Conservation (phyloP, 92 coral and sea anemone genomes). For the Phymanthus crucifer region DNA sequence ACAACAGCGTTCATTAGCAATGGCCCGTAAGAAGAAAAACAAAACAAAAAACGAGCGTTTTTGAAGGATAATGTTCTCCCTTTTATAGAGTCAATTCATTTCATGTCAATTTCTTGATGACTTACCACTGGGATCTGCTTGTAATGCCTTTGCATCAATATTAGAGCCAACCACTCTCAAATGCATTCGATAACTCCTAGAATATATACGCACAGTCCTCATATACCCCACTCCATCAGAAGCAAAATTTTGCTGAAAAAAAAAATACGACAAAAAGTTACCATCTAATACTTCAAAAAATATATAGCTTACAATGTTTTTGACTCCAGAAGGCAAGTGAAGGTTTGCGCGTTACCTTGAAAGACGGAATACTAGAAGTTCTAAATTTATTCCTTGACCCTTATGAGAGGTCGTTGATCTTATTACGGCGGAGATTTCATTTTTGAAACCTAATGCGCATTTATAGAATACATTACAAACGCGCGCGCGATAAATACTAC, state of each 20-base stretch:
- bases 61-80: too few relatives aligned
- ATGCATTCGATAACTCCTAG: slow-evolving; percentile 17
- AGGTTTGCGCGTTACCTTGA: neutral
- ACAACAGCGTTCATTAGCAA: too few relatives aligned
- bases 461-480: neutral
- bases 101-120: neutral
- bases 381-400: neutral
- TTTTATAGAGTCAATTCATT: too few relatives aligned
- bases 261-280: neutral
- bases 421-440: neutral
- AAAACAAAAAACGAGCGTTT: too few relatives aligned
- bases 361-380: neutral
- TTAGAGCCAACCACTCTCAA: slow-evolving; percentile 17
- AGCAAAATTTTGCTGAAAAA: neutral
- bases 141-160: slow-evolving; percentile 2
- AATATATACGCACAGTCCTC: slow-evolving; percentile 14
- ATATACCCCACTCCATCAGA: neutral
- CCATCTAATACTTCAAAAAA: too few relatives aligned
- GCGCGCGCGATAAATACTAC: neutral
- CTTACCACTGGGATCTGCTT: slow-evolving; percentile 19
- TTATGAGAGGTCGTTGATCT: neutral
- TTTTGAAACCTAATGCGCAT: neutral
- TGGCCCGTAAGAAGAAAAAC: too few relatives aligned
- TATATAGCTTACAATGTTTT: neutral
- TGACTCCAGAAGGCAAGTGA: neutral